Percentiles rank a stretch among this genome's conserved stretches.
Evolutionary conservation across 1,140 invertebrate genomes (phyloP).

Genomic region (Rhopalosiphum padi): DNA sequence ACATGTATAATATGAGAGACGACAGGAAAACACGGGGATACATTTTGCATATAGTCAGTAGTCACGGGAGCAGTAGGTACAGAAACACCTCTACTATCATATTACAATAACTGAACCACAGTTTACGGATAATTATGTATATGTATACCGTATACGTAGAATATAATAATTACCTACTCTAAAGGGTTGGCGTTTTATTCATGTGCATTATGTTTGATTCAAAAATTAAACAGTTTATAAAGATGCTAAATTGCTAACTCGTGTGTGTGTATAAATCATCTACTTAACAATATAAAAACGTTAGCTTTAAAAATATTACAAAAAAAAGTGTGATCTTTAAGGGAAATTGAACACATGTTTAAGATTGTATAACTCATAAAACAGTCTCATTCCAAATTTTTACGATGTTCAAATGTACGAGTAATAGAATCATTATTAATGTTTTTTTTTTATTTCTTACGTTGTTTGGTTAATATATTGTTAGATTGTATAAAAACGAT

Average conservation of each 20-base stretch:
- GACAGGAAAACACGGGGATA: background rate
- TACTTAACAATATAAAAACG: background rate
- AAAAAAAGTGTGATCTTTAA: background rate
- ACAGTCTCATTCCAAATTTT: background rate
- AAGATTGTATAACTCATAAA: background rate
- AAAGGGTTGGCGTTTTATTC: background rate
- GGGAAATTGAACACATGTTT: background rate
- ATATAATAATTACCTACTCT: too few species aligned
- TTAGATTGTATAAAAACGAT: conserved; percentile 12
- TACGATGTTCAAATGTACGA: background rate
- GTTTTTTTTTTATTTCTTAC: background rate
- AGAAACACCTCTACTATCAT: too few species aligned
- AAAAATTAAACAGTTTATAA: background rate
- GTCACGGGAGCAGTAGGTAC: too few species aligned
- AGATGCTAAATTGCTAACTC: background rate
- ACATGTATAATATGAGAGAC: background rate
- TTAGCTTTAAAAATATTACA: background rate
- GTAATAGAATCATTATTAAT: conserved; percentile 10
- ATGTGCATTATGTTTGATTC: background rate
- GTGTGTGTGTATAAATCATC: background rate
- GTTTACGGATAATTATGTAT: too few species aligned
- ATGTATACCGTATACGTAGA: too few species aligned
- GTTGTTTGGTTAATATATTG: background rate
- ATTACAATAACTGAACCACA: too few species aligned
- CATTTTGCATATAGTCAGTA: background rate